A percentile compares a stretch with the other conserved stretches of the same genome.
Evolutionary conservation across 2,888 invertebrate genomes (phyloP).

Genomic region (Agapostemon virescens): DNA sequence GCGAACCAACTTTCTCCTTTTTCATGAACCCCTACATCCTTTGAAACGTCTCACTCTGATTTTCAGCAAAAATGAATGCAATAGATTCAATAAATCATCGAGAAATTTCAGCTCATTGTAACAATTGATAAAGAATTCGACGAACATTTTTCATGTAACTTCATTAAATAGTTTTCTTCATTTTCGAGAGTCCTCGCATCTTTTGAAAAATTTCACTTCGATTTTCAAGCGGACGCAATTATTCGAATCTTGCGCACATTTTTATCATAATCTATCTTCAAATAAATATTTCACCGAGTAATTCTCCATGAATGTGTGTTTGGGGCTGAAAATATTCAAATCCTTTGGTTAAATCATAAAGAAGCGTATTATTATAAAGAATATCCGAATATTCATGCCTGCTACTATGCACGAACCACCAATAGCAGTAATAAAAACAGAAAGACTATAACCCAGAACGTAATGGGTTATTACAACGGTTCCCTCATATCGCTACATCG

Average conservation of each 20-base stretch:
- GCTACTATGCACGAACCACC: background rate
- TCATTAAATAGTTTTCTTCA: background rate
- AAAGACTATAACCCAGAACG: background rate
- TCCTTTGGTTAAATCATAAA: too few species aligned
- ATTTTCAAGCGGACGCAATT: background rate
- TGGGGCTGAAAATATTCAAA: too few species aligned
- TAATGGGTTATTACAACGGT: slow-evolving; percentile 28
- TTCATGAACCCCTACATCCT: background rate
- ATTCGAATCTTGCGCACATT: background rate
- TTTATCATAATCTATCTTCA: too few species aligned
- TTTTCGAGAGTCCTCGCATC: background rate
- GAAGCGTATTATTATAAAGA: background rate
- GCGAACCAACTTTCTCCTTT: background rate
- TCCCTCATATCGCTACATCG: slow-evolving; percentile 10
- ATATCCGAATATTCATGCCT: background rate
- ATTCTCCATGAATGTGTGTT: background rate
- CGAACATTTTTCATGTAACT: background rate
- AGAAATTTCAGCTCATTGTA: background rate
- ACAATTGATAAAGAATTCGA: background rate
- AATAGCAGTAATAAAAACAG: background rate
- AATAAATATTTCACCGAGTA: background rate
- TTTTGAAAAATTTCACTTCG: background rate
- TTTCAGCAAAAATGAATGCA: background rate
- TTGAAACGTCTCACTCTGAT: background rate
- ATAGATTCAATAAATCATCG: background rate